A percentile compares a stretch with the other conserved stretches of the same genome.
Conservation (phyloP, 2,888 invertebrate genomes). For the Hirtodrosophila trivittata region DNA sequence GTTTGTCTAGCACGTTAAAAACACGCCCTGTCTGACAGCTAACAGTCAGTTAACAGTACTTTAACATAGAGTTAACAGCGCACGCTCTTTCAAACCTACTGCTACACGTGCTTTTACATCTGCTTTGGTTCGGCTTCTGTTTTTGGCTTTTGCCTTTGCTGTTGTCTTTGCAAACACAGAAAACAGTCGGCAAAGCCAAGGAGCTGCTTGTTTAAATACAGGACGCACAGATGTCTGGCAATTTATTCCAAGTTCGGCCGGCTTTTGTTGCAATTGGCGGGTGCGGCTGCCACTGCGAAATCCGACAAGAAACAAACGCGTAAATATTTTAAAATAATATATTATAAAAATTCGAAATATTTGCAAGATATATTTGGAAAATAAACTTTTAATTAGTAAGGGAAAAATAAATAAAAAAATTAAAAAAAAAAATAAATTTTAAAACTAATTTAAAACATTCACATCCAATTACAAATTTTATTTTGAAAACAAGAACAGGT, state of each 20-base stretch:
- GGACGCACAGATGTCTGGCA: conserved; percentile 67
- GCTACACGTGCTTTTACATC: conserved; percentile 56
- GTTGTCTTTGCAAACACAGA: conserved; percentile 62
- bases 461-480: too few relatives aligned
- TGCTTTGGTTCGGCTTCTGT: conserved; percentile 22
- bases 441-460: too few relatives aligned
- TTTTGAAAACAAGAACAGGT: background rate
- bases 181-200: conserved; percentile 45
- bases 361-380: too few relatives aligned
- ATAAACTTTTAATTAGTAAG: too few relatives aligned
- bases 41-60: conserved; percentile 47
- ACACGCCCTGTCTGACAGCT: conserved; percentile 32
- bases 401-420: conserved; percentile 6
- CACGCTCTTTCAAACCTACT: conserved; percentile 68
- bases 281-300: conserved; percentile 37
- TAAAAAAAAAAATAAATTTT: conserved; percentile 6
- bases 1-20: conserved; percentile 27
- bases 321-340: conserved; percentile 29
- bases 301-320: conserved; percentile 34
- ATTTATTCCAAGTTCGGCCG: conserved; percentile 79
- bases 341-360: background rate
- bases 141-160: conserved; percentile 26
- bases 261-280: conserved; percentile 70
- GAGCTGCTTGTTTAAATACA: conserved; percentile 69
- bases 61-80: conserved; percentile 46